Evolutionary conservation across 2,113 vertebrate species (phyloP).

Genomic region (Chaetura pelagica): DNA sequence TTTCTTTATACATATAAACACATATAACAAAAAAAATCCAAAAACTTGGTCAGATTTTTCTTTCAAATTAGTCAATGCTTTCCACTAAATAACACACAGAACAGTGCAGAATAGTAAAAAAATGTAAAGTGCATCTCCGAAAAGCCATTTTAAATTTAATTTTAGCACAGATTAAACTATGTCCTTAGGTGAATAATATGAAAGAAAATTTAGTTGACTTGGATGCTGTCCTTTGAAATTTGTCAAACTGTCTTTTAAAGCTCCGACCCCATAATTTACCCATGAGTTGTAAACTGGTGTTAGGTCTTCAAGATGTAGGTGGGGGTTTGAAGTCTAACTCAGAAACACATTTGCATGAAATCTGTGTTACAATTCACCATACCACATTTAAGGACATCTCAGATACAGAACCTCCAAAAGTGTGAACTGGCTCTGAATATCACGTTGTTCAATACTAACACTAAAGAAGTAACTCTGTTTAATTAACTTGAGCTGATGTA

Average conservation of each 20-base stretch:
- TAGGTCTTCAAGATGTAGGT: not conserved
- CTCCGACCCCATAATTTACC: not conserved
- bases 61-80: not conserved
- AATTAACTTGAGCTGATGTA: not conserved
- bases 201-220: not conserved
- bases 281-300: not conserved
- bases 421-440: not conserved
- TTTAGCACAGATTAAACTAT: not conserved
- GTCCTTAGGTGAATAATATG: not conserved
- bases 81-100: not conserved
- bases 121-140: not conserved
- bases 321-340: accelerated
- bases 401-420: accelerated
- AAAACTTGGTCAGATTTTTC: not conserved
- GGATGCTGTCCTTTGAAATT: not conserved
- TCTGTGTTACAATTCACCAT: accelerated
- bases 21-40: not conserved
- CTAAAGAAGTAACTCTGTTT: not conserved
- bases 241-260: not conserved
- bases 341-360: not conserved
- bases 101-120: not conserved
- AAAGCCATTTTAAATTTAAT: not conserved
- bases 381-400: accelerated
- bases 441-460: accelerated
- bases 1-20: not conserved